phyloP scores from a whole-genome alignment of 2,113 vertebrate genomes.

The Willisornis vidua region DNA sequence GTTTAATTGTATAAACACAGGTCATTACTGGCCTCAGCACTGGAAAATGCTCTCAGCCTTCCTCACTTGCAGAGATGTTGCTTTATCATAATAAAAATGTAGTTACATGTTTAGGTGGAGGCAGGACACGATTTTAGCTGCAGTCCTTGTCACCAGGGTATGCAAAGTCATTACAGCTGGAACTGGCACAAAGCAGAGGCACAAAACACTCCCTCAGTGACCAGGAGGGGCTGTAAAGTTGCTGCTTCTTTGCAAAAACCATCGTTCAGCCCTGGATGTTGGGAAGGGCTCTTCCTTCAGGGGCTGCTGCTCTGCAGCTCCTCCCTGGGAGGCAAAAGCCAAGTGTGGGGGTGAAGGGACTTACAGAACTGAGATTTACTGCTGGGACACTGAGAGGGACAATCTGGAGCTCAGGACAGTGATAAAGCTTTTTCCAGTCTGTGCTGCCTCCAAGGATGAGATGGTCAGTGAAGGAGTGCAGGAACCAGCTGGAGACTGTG shows the following conservation, averaged over 20 bases:
- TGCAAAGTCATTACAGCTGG: background rate
- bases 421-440: background rate
- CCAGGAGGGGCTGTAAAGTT: background rate
- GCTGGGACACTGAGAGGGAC: background rate
- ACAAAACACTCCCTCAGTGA: background rate
- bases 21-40: background rate
- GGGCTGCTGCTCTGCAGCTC: background rate
- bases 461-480: background rate
- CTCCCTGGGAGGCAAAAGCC: background rate
- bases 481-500: background rate
- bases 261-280: background rate
- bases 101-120: background rate
- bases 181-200: background rate
- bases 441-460: background rate
- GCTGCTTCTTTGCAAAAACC: background rate
- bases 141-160: background rate
- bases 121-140: background rate
- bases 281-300: background rate
- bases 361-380: background rate
- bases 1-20: background rate
- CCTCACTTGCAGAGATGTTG: background rate
- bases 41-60: background rate
- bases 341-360: background rate
- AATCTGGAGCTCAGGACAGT: background rate
- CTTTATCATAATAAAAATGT: background rate